Evolutionary conservation across 2,797 vertebrate genomes (phyloP), one percentile per base, ranked within the genome.

Genomic region (Notolepis coatsorum): DNA sequence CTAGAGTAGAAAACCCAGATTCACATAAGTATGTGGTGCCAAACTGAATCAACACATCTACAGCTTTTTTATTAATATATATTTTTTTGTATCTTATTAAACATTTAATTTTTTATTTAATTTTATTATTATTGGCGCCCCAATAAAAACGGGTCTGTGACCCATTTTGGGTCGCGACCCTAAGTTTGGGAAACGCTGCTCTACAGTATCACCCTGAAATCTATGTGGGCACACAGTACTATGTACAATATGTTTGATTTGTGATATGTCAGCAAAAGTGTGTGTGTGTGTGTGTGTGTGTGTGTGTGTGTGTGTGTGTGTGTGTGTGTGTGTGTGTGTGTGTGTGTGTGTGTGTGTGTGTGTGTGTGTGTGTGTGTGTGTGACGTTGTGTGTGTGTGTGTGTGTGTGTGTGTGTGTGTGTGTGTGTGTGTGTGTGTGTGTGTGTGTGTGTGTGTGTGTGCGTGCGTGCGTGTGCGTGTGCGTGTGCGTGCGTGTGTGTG

Each of bases 241-340:
- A 79, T 73, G 4, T 31, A 70, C 70, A 70, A 79, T 73, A 37
- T 72, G 56, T 79, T n/a, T n/a, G 71, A 68, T 76, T 87, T 82
- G 75, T 71, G 82, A 71, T 73, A 80, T 84, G 85, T 88, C 84
- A 86, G 86, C 86, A 80, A 68, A 76, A 72, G 48, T 8, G 35
- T 38, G 51, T 39, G 5, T 37, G 35, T 48, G 10, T 58, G 12
- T 23, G 28, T 45, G 55, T 45, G 27, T 33, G 27, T 93, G 93
- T 94, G 93, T 66, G 65, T 42, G 13, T 20, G 4, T 35, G 45
- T 41, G 21, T 50, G 15, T 49, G 33, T 49, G 45, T 61, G 33
- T 49, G 46, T 93, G 93, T 95, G 94, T 39, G 51, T 24, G 33
- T 17, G 2, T 18, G 28, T 33, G 9, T 45, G 42, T 45, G 17